Conservation (phyloP, 2,113 vertebrate genomes). For the Chaenogobius annularis region DNA sequence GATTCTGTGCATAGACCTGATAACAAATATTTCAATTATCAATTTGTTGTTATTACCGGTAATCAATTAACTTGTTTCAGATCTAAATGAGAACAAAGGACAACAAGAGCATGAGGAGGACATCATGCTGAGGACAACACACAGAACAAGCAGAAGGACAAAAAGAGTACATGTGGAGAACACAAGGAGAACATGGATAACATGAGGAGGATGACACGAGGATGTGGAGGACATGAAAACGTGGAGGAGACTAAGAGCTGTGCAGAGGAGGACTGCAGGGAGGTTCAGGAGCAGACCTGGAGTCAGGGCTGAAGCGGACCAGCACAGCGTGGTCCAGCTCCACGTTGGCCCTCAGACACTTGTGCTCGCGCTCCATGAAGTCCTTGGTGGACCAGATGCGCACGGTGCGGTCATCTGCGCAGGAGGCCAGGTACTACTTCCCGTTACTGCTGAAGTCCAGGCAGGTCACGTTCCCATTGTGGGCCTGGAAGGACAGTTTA, state of each 20-base stretch:
- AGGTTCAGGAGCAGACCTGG: constrained; percentile 73
- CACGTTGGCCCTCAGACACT: constrained; percentile 86
- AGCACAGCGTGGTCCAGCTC: constrained; percentile 88
- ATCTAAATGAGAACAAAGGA: too few relatives aligned
- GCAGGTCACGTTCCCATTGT: constrained; percentile 85
- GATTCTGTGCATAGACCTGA: too few relatives aligned
- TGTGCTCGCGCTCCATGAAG: constrained; percentile 87
- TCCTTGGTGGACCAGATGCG: constrained; percentile 96
- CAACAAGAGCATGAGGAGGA: neutral
- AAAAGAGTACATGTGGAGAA: neutral
- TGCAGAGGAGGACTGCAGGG: too few relatives aligned
- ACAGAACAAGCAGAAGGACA: too few relatives aligned
- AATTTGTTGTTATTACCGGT: too few relatives aligned
- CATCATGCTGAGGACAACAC: too few relatives aligned
- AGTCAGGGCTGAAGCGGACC: constrained; percentile 92
- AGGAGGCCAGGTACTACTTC: constrained; percentile 94
- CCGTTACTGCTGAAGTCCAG: constrained; percentile 95
- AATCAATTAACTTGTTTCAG: too few relatives aligned
- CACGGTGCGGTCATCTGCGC: constrained; percentile 88
- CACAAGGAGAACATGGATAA: neutral
- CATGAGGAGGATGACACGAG: neutral
- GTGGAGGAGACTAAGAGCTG: neutral
- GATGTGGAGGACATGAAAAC: neutral
- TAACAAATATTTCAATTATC: too few relatives aligned
- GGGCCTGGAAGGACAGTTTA: constrained; percentile 74